These are phyloP conservation scores for Mythimna vitellina DNA, from an alignment of 2,888 invertebrate genomes.

Conservation along the genomic window DNA sequence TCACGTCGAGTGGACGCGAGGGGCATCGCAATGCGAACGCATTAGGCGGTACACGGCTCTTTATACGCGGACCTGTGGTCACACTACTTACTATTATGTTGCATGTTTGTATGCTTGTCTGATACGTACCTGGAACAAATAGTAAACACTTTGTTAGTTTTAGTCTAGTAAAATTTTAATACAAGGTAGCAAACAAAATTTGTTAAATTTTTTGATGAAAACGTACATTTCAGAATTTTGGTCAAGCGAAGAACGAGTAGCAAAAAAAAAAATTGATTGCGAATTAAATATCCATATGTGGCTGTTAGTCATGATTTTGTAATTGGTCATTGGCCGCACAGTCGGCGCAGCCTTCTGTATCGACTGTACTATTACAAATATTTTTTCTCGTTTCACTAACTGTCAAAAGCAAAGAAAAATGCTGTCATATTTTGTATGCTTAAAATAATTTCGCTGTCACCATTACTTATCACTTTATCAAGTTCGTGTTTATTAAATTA, in stretches of 20 bases:
- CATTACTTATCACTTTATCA: conserved; percentile 18
- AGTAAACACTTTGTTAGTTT: conserved; percentile 26
- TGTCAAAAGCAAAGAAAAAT: background rate
- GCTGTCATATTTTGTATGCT: conserved; percentile 1
- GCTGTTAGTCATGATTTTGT: background rate
- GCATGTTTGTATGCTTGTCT: conserved; percentile 32
- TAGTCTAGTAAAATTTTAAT: background rate
- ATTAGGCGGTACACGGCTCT: conserved; percentile 51
- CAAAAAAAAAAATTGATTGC: background rate
- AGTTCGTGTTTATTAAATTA: conserved; percentile 26
- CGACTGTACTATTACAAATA: no score
- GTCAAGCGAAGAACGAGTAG: background rate
- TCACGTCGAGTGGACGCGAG: conserved; percentile 75
- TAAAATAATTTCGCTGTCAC: conserved; percentile 30
- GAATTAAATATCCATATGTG: background rate
- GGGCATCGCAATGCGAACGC: conserved; percentile 72
- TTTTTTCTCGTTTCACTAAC: conserved; percentile 4
- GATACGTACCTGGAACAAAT: conserved; percentile 73
- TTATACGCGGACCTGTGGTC: conserved; percentile 50
- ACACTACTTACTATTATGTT: conserved; percentile 56
- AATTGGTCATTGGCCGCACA: conserved; percentile 14
- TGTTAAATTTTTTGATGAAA: background rate
- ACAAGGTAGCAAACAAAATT: background rate
- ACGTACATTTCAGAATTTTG: no score
- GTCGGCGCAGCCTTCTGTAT: background rate